Evolutionary conservation across 1,140 invertebrate genomes (phyloP), one percentile per base, ranked within the genome.

Genomic region (Formica exsecta): DNA sequence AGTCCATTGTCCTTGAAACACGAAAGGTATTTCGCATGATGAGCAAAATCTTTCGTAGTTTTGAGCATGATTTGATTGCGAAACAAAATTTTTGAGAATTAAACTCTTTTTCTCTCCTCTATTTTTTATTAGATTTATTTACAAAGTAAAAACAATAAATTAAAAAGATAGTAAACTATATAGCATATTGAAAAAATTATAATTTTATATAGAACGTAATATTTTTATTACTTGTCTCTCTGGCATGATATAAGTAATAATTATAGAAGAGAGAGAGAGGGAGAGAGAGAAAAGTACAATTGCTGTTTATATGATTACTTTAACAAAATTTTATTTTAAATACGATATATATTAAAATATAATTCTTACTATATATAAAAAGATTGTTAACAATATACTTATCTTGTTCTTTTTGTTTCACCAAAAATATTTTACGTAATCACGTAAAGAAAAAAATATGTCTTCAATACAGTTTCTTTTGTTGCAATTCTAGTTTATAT

Each of bases 1-100:
- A n/a, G 36, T 77, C 25, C 38, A 68, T 90, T 88, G 48, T 88
- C 83, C 77, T 77, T 87, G 65, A 81, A 87, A 76, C 57, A 7
- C 48, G 22, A 70, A 48, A 44, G 16, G 8, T 74, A 83, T 61
- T 83, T 74, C 54, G 22, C 68, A 36, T 9, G 25, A 57, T 19
- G 36, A 32, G 48, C 70, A n/a, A 25, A 9, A 51, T 19, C 48
- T 54, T 38, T 22, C 25, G 8, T 59, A 41, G 29, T 44, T 73
- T 61, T 36, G n/a, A 59, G 16, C 36, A 19, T 16, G 36, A 38
- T 4, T 25, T 25, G 19, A 38, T 38, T 36, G 19, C 29, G 8
- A 25, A 61, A 22, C 22, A 36, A 11, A 4, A 32, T 32, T 32
- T 44, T 44, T 38, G 4, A 51, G 1, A 19, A 51, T 51, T 51